Conservation (phyloP, 1,140 invertebrate species). For the Bombus breviceps region DNA sequence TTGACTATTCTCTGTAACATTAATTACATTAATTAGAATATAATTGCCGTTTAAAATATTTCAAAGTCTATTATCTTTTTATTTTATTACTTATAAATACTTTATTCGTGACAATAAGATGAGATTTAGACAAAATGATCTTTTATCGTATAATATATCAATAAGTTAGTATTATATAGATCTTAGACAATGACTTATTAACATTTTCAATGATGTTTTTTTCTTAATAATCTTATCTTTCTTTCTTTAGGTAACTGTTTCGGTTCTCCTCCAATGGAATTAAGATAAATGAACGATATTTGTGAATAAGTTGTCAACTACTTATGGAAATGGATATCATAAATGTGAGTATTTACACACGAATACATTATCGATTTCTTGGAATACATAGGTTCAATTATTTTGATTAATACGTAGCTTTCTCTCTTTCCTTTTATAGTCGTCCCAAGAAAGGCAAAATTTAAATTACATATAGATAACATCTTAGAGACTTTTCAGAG, state of each 20-base stretch:
- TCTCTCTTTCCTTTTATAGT: not conserved
- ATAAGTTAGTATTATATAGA: not conserved
- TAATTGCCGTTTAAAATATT: not conserved
- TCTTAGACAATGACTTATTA: not conserved
- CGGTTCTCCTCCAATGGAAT: not conserved
- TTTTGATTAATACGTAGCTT: not conserved
- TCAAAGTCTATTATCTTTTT: not conserved
- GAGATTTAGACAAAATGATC: too few species aligned
- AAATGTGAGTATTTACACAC: not conserved
- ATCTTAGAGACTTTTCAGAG: not conserved
- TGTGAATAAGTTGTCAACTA: not conserved
- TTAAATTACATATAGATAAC: too few species aligned
- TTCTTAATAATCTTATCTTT: not conserved
- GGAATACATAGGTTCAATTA: not conserved
- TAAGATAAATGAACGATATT: not conserved
- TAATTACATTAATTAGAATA: conserved; percentile 1
- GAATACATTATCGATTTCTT: not conserved
- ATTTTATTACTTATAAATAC: too few species aligned
- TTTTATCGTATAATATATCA: too few species aligned
- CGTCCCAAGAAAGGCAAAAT: not conserved
- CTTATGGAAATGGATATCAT: not conserved
- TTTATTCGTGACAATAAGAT: too few species aligned
- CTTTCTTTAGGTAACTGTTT: not conserved
- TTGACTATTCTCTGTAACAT: too few species aligned
- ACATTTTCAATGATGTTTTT: not conserved